Evolutionary conservation across 2,797 vertebrate species (phyloP), one percentile per base, ranked within the genome.

Genomic region (Lepilemur septentrionalis): DNA sequence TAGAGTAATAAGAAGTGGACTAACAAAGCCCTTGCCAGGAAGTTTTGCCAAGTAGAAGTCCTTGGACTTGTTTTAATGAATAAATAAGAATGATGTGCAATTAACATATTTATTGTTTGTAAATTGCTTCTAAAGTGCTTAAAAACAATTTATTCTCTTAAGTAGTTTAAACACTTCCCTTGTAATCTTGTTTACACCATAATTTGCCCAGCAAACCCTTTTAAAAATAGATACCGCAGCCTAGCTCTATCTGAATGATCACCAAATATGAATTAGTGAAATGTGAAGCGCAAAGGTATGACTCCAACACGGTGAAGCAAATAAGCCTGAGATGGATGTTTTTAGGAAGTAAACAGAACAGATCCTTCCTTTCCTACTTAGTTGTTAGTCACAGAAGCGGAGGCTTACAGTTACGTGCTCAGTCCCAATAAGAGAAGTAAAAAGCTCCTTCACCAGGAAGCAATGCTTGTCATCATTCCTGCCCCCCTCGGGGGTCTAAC

Each of bases 51-150:
- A 96, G 65, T 83, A 93, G 78, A 92, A 85, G 69, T 94, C 73
- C 81, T 95, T 96, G 93, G 96, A 94, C 55, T n/a, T 81, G 81
- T 93, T 96, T 97, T 97, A 95, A 97, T 95, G 92, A 97, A 97
- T 96, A 97, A 97, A 94, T 97, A 94, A 97, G 84, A 97, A 85
- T 86, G 57, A 89, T 92, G 92, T 82, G 25, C 89, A 98, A 95
- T 96, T 94, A 97, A 93, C 82, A 78, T 96, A 95, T 91, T 96
- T 96, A 90, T 96, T 97, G 65, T 93, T 97, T 96, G 46, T 93
- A 96, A 97, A 97, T 97, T 96, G 93, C 85, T 96, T 91, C 95
- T 93, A 89, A 95, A 97, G 69, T 95, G 48, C 84, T 76, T 94
- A 95, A 95, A 76, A 92, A 76, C 82, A 93, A 83, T 96, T 96